phyloP scores from a whole-genome alignment of 1,140 invertebrate species.

The Drosophila nigrodunni region DNA sequence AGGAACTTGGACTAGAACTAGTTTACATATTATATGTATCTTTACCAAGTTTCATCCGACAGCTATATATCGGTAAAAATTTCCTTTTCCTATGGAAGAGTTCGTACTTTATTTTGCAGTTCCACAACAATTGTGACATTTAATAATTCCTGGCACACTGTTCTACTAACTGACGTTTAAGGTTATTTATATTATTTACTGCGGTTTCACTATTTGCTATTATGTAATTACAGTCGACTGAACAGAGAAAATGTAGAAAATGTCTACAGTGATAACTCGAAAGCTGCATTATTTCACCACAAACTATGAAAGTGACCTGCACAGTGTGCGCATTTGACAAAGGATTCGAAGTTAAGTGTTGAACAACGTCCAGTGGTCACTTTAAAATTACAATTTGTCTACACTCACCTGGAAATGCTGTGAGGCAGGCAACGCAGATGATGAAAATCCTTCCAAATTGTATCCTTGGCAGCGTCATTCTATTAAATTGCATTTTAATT shows the following conservation, averaged over 20 bases:
- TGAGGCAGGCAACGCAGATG: constrained; percentile 53
- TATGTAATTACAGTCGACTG: neutral
- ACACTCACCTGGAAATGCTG: constrained; percentile 67
- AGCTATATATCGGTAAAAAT: too few relatives aligned
- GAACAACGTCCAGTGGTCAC: constrained; percentile 2
- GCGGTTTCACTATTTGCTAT: constrained; percentile 13
- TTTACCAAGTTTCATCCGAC: too few relatives aligned
- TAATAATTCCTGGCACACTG: neutral
- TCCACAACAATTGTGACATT: constrained; percentile 29
- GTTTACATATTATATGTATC: too few relatives aligned
- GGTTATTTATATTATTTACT: constrained; percentile 39
- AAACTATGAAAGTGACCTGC: constrained; percentile 30
- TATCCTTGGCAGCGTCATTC: constrained; percentile 46
- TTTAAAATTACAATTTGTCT: neutral
- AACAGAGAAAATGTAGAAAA: neutral
- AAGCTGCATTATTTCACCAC: constrained; percentile 60
- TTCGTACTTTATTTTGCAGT: too few relatives aligned
- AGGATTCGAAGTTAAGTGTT: neutral
- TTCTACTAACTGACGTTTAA: constrained; percentile 1
- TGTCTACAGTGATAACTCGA: constrained; percentile 18
- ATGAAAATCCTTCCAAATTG: constrained; percentile 52
- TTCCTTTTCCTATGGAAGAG: too few relatives aligned
- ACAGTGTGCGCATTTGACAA: neutral
- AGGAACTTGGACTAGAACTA: too few relatives aligned
- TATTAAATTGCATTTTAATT: constrained; percentile 15